Evolutionary conservation across 2,797 vertebrate genomes (phyloP).

Genomic region (Cyprinodon diabolis): DNA sequence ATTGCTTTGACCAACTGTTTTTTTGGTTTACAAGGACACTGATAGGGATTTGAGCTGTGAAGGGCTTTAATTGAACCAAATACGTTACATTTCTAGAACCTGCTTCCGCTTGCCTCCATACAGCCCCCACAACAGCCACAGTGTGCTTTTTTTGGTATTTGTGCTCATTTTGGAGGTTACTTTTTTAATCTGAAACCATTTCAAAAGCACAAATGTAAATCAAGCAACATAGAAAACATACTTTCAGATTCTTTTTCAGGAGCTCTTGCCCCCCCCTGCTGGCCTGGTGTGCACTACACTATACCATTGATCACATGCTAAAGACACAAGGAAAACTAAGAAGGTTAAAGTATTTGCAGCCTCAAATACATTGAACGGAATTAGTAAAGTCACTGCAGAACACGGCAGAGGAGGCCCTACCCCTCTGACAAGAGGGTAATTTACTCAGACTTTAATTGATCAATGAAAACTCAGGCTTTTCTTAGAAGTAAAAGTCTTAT

Average conservation of each 20-base stretch:
- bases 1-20: constrained; percentile 27
- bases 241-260: neutral
- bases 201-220: neutral
- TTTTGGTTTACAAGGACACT: constrained; percentile 22
- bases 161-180: constrained; percentile 29
- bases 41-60: constrained; percentile 19
- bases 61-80: constrained; percentile 76
- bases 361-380: neutral
- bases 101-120: constrained; percentile 67
- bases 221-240: neutral
- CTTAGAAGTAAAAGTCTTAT: constrained; percentile 46
- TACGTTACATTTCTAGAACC: constrained; percentile 81
- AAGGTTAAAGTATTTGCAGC: neutral
- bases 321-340: neutral
- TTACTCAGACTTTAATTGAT: constrained; percentile 56
- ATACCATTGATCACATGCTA: neutral
- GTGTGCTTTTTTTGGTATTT: constrained; percentile 27
- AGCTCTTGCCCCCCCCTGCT: neutral
- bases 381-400: neutral
- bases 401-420: constrained; percentile 10
- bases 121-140: constrained; percentile 49
- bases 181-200: constrained; percentile 1
- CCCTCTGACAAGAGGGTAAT: constrained; percentile 57
- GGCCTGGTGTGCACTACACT: neutral
- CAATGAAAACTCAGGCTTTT: constrained; percentile 48